Conservation (phyloP, 2,888 invertebrate genomes). For the Drosophila paranaensis region DNA sequence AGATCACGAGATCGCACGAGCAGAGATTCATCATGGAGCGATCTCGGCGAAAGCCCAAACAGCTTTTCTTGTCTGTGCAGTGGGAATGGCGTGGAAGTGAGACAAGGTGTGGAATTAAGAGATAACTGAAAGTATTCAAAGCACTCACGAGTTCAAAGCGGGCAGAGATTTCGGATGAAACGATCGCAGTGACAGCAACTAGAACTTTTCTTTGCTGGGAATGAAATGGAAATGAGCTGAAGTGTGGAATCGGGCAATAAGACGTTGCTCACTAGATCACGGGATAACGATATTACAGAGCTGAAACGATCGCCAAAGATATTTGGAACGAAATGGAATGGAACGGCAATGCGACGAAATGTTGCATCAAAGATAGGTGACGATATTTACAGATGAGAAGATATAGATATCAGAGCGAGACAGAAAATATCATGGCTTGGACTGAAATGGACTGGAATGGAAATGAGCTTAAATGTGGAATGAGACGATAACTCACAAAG, state of each 20-base stretch:
- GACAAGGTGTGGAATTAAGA: slow-evolving; percentile 1
- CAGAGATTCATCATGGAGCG: slow-evolving; percentile 22
- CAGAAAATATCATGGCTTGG: too few relatives aligned
- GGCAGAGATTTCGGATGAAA: not conserved
- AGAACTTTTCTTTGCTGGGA: not conserved
- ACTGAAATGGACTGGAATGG: not conserved
- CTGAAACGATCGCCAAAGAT: too few relatives aligned
- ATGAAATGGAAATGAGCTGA: not conserved
- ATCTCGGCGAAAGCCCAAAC: not conserved
- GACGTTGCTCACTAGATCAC: too few relatives aligned
- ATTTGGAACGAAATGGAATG: not conserved
- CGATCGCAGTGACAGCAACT: not conserved
- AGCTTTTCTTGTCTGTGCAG: not conserved
- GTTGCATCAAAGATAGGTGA: too few relatives aligned
- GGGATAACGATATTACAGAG: too few relatives aligned
- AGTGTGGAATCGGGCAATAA: not conserved
- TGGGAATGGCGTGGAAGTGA: not conserved
- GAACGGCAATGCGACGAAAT: too few relatives aligned
- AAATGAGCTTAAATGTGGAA: too few relatives aligned
- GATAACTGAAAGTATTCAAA: not conserved
- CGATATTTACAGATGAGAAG: not conserved
- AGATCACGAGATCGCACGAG: slow-evolving; percentile 31
- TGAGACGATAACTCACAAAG: too few relatives aligned
- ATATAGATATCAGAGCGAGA: not conserved
- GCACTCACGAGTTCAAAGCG: not conserved